Evolutionary conservation across 2,888 invertebrate genomes (phyloP), one percentile per base, ranked within the genome.

Genomic region (Drosophila kokeensis): DNA sequence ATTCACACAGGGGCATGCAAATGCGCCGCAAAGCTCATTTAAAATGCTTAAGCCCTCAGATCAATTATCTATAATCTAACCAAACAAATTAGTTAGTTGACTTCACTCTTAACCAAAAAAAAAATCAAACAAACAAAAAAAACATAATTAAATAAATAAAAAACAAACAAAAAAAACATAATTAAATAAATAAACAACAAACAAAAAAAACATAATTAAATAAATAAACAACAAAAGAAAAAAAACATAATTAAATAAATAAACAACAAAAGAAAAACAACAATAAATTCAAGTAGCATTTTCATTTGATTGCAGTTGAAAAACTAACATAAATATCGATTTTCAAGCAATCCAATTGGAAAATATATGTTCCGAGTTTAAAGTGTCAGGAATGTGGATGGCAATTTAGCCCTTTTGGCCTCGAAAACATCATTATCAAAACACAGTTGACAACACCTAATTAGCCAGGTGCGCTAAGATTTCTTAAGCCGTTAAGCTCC

Each of bases 381-480:
- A 45, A 13, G 38, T 38, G 38, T 18, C 38, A 18, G 4, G 15
- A 8, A 24, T 24, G 24, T 24, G 21, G 4, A 45, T 15, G 45
- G 13, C 7, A 45, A 13, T 21, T 13, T 0, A 21, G 6, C 13
- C 13, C 24, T 15, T 24, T 15, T 15, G 2, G 15, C 15, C 15
- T 8, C 4, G 45, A 24, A 1, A 15, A 15, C 45, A 21, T 15
- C 4, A 24, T 15, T 45, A 8, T 45, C 15, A 45, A 27, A 36
- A 21, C 29, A 36, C 42, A 36, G 50, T 50, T 49, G 73, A 42
- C 73, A 68, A 36, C 58, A 61, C 55, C 40, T 60, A 76, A 76
- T 76, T 76, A 72, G 71, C 40, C 71, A 75, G 76, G 71, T 66
- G 50, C 36, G 55, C 50, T 38, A 29, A 24, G 30, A 32, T 15